Evolutionary conservation across 2,113 vertebrate species (phyloP).

Genomic region (Etheostoma spectabile): DNA sequence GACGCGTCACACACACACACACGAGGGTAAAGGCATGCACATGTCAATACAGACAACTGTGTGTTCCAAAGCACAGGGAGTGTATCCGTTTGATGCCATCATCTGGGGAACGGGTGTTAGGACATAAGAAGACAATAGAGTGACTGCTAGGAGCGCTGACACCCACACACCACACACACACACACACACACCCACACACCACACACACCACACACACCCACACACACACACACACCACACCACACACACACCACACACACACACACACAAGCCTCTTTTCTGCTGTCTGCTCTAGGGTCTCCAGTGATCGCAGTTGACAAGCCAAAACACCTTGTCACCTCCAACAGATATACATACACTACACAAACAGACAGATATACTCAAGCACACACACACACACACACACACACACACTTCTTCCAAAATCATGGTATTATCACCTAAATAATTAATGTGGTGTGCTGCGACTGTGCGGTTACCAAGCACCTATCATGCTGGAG

Average conservation of each 20-base stretch:
- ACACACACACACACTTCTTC: constrained; percentile 9
- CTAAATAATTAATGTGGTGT: constrained; percentile 68
- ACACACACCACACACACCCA: too few relatives aligned
- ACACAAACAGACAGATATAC: constrained; percentile 8
- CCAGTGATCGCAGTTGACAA: constrained; percentile 47
- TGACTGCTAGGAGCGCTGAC: constrained; percentile 15
- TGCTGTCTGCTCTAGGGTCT: constrained; percentile 25
- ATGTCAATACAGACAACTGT: constrained; percentile 56
- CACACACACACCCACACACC: too few relatives aligned
- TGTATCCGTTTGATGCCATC: constrained; percentile 54
- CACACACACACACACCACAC: too few relatives aligned
- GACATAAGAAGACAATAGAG: constrained; percentile 58
- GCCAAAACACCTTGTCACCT: constrained; percentile 37
- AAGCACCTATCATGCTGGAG: constrained; percentile 51
- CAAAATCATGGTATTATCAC: constrained; percentile 63
- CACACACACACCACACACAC: too few relatives aligned
- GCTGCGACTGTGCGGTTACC: constrained; percentile 53
- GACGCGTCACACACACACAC: not conserved
- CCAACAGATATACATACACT: constrained; percentile 17
- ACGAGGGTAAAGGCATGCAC: constrained; percentile 38
- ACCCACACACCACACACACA: too few relatives aligned
- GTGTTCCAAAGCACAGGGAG: constrained; percentile 52
- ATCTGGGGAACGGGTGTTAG: constrained; percentile 32
- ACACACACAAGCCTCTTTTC: too few relatives aligned
- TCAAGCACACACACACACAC: not conserved